Conservation (phyloP, 2,888 invertebrate genomes). For the Ornithoptera alexandrae region DNA sequence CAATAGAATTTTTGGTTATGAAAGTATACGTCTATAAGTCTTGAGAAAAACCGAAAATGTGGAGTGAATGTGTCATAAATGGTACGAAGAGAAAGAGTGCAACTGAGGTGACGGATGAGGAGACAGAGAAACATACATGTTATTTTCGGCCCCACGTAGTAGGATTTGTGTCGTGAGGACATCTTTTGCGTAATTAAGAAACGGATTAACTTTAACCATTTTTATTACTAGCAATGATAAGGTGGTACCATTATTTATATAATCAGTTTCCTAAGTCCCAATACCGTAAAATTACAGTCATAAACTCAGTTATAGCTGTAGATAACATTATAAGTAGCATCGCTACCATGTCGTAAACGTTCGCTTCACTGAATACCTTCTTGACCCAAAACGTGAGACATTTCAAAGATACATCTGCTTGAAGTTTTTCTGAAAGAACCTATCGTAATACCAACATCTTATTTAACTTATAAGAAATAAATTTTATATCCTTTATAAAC, state of each 20-base stretch:
- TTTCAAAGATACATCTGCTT: slow-evolving; percentile 12
- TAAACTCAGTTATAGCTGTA: slow-evolving; percentile 13
- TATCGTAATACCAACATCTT: slow-evolving; percentile 1
- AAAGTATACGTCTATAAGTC: too few species aligned
- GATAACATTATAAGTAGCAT: slow-evolving; percentile 4
- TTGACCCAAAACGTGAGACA: slow-evolving; percentile 29
- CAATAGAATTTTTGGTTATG: too few species aligned
- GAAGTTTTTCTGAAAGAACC: slow-evolving; percentile 10
- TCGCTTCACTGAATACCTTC: slow-evolving; percentile 22
- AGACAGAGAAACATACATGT: too few species aligned
- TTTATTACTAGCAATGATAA: not conserved
- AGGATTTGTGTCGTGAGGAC: too few species aligned
- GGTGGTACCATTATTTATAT: not conserved
- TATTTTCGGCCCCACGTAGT: too few species aligned
- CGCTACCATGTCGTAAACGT: slow-evolving; percentile 19
- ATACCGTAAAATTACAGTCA: slow-evolving; percentile 12
- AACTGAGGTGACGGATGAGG: too few species aligned
- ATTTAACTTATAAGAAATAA: not conserved
- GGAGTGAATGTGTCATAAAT: too few species aligned
- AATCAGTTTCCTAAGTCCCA: not conserved
- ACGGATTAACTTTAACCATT: not conserved
- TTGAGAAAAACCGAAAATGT: too few species aligned
- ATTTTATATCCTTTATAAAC: not conserved
- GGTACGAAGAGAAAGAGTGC: too few species aligned
- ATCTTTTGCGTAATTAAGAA: not conserved